Evolutionary conservation across 2,888 invertebrate genomes (phyloP).

Genomic region (Camponotus fellah): DNA sequence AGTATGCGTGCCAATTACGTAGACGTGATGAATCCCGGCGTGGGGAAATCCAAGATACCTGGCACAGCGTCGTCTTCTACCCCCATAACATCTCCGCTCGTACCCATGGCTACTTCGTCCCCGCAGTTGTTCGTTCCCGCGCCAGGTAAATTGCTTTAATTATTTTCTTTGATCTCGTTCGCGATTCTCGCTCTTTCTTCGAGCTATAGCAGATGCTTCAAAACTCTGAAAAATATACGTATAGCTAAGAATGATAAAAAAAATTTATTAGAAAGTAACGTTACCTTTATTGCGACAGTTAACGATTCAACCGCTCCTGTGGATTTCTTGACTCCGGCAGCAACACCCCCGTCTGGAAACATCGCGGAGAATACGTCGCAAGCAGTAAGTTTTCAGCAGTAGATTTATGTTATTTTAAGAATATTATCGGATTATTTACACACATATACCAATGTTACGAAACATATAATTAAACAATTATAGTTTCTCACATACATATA

Average conservation of each 20-base stretch:
- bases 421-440: neutral
- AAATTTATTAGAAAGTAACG: neutral
- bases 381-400: constrained; percentile 80
- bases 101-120: constrained; percentile 85
- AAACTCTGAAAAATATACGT: neutral
- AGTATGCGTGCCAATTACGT: constrained; percentile 92
- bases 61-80: constrained; percentile 80
- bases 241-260: neutral
- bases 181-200: neutral
- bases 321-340: constrained; percentile 87
- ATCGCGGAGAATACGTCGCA: constrained; percentile 78
- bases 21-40: constrained; percentile 94
- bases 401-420: neutral
- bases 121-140: constrained; percentile 88
- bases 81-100: constrained; percentile 85
- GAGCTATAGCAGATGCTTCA: neutral
- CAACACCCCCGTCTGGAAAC: constrained; percentile 80
- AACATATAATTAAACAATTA: constrained; percentile 67
- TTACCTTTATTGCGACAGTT: constrained; percentile 77
- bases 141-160: constrained; percentile 82
- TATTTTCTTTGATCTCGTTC: neutral
- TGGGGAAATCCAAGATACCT: constrained; percentile 86
- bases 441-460: constrained; percentile 11
- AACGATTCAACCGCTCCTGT: constrained; percentile 87
- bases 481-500: constrained; percentile 69